These are phyloP conservation scores for Ctenochaetus hawaiiensis DNA, from an alignment of 2,797 vertebrate genomes.

Conservation along the genomic window DNA sequence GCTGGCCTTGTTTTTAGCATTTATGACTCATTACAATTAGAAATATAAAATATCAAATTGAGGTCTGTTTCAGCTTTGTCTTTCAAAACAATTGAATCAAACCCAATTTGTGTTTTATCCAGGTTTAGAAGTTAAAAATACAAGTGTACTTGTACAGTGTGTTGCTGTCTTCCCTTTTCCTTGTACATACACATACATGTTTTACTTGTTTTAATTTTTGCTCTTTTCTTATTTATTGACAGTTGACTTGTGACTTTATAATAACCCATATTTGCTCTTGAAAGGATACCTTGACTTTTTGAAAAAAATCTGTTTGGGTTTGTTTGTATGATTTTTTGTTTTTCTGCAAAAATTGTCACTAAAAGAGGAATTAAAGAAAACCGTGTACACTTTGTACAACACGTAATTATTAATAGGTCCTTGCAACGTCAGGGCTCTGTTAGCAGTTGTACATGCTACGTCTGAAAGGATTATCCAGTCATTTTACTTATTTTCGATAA, in stretches of 20 bases:
- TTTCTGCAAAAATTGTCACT: slow-evolving; percentile 11
- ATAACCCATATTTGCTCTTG: slow-evolving; percentile 34
- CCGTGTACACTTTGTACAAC: background rate
- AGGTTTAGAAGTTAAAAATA: slow-evolving; percentile 24
- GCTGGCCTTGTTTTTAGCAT: background rate
- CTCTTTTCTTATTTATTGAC: background rate
- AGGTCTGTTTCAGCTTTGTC: background rate
- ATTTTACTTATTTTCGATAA: too few relatives aligned
- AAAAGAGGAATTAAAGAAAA: slow-evolving; percentile 24
- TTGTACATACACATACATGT: slow-evolving; percentile 3
- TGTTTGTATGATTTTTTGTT: slow-evolving; percentile 3
- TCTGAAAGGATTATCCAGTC: too few relatives aligned
- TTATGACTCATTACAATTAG: background rate
- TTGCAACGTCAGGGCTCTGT: background rate
- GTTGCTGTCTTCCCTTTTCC: slow-evolving; percentile 17
- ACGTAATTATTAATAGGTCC: background rate
- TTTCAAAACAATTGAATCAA: slow-evolving; percentile 32
- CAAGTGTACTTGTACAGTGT: slow-evolving; percentile 23
- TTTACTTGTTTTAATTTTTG: slow-evolving; percentile 10
- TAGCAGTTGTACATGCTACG: too few relatives aligned
- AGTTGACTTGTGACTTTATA: slow-evolving; percentile 25
- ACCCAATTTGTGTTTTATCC: slow-evolving; percentile 18
- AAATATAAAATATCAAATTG: background rate
- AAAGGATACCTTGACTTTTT: slow-evolving; percentile 49
- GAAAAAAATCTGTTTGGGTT: slow-evolving; percentile 10